These are phyloP conservation scores for Euwallacea fornicatus DNA, from an alignment of 1,140 invertebrate species.

Conservation along the genomic window DNA sequence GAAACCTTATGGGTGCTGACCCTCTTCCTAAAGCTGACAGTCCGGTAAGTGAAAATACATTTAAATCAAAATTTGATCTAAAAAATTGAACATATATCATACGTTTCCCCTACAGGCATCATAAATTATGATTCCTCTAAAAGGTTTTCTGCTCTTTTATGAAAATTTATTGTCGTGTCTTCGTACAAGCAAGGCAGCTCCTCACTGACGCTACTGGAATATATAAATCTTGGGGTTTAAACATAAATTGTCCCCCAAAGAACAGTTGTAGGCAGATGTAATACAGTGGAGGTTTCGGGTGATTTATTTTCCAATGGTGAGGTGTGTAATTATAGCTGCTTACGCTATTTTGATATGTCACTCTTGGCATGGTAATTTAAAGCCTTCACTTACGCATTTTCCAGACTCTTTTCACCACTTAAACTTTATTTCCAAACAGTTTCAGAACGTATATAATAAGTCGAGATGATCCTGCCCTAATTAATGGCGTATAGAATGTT, in stretches of 20 bases:
- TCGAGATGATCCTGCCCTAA: not conserved
- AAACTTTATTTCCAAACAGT: no score
- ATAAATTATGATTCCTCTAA: conserved; percentile 13
- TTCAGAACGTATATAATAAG: no score
- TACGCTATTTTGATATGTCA: not conserved
- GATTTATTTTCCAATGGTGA: conserved; percentile 20
- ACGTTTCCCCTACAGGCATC: not conserved
- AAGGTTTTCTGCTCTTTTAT: conserved; percentile 22
- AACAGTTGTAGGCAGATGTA: conserved; percentile 31
- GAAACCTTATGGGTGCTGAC: conserved; percentile 35
- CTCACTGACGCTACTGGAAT: conserved; percentile 16
- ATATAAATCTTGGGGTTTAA: conserved; percentile 26
- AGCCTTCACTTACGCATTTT: no score
- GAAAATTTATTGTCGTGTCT: conserved; percentile 19
- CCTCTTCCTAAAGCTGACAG: conserved; percentile 29
- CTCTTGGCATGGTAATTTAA: no score
- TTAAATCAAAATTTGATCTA: not conserved
- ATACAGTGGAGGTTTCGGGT: conserved; percentile 16
- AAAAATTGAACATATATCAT: conserved; percentile 3
- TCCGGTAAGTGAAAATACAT: conserved; percentile 26
- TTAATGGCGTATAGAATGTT: conserved; percentile 5
- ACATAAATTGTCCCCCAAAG: conserved; percentile 31
- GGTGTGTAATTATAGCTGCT: conserved; percentile 11
- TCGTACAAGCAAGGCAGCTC: conserved; percentile 4
- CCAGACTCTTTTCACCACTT: no score